A percentile compares a stretch with the other conserved stretches of the same genome.
phyloP scores from a whole-genome alignment of 2,888 invertebrate genomes.

The Biston betularia region DNA sequence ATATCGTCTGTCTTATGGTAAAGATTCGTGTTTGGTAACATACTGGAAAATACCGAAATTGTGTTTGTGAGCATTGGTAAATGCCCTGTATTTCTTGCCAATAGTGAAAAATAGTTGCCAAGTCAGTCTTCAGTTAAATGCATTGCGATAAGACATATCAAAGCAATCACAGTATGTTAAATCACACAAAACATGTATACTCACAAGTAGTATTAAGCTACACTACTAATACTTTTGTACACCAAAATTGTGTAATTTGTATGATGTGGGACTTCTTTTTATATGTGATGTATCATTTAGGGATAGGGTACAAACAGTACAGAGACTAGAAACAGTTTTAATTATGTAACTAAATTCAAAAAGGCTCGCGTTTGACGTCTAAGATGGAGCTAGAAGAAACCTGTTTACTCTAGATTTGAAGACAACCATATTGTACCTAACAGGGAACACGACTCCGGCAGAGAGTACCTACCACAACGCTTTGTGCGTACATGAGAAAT shows the following conservation, averaged over 20 bases:
- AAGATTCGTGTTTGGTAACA: conserved; percentile 64
- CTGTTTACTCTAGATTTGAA: too few relatives aligned
- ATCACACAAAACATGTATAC: conserved; percentile 47
- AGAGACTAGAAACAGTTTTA: neutral
- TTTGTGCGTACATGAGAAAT: too few relatives aligned
- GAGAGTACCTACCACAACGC: too few relatives aligned
- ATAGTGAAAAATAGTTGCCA: conserved; percentile 42
- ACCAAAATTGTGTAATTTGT: conserved; percentile 60
- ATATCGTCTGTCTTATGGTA: conserved; percentile 79
- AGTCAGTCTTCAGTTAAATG: conserved; percentile 53
- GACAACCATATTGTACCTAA: too few relatives aligned
- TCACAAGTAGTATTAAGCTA: conserved; percentile 44
- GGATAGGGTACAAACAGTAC: conserved; percentile 15
- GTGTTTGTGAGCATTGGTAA: conserved; percentile 76
- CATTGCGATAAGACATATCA: conserved; percentile 80
- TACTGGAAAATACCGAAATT: conserved; percentile 76
- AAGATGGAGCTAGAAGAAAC: too few relatives aligned
- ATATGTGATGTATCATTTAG: conserved; percentile 73
- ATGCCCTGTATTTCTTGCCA: conserved; percentile 77
- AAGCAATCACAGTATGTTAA: conserved; percentile 67
- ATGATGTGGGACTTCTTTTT: conserved; percentile 52
- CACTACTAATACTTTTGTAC: conserved; percentile 54
- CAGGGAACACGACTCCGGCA: too few relatives aligned
- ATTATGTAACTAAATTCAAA: neutral
- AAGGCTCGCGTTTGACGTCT: neutral